Evolutionary conservation across 2,888 invertebrate species (phyloP), one percentile per base, ranked within the genome.

Genomic region (Leistus spinibarbis): DNA sequence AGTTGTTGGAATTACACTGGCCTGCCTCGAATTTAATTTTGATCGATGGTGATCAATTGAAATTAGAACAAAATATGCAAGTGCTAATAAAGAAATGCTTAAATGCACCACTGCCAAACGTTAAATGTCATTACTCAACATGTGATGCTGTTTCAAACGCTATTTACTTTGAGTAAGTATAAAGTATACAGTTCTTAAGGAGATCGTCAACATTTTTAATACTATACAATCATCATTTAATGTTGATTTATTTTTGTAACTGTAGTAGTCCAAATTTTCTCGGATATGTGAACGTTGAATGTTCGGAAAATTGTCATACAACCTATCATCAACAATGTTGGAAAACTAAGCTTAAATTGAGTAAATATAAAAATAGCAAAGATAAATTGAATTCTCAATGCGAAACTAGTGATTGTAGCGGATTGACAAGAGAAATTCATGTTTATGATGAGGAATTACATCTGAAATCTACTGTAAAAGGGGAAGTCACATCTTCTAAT

Each of bases 81-180:
- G 16, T 16, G 16, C 16, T 71, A 17, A 10, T 65, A 17, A 16
- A 63, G 13, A n/a, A 54, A 3, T 73, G 73, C 24, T 20, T 16
- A 20, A 22, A 54, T 53, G 24, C 53, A 1, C 73, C 57, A 10
- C 7, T 9, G 17, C 73, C 67, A 4, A 62, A 73, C 53, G 27
- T n/a, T 3, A 73, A 60, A 23, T 73, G 73, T 23, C 19, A 10
- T 2, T 67, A 57, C 19, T 4, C 1, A 17, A n/a, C 4, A 2
- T 73, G 73, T 20, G 19, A 67, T 10, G 54, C 53, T 3, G 60
- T 23, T 19, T 10, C 24, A 16, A 67, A 57, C 1, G 27, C 24
- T 20, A 73, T 73, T 62, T 73, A 57, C 40, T 73, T 73, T 53
- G 60, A 20, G 73, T 73, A 73, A 53, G 73, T 73, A 40, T 65